Evolutionary conservation across 2,888 invertebrate genomes (phyloP), one percentile per base, ranked within the genome.

Genomic region (Platycnemis pennipes): DNA sequence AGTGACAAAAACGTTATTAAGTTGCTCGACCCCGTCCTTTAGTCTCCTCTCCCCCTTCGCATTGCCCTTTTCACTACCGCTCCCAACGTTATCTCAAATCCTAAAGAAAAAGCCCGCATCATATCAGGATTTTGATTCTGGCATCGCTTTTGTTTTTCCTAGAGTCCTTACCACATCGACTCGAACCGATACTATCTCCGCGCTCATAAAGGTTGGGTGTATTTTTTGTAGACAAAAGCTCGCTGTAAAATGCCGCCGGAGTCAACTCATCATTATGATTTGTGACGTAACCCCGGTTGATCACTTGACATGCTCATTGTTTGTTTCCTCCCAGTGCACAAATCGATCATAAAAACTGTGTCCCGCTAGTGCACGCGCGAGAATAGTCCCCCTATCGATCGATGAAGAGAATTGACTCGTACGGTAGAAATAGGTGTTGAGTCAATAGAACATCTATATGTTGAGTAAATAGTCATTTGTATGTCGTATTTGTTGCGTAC

Each of bases 1-100:
- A 77, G 37, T 37, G 77, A 77, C 77, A 16, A 77, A 77, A 13
- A 77, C 77, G 77, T 37, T 77, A 77, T 77, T 77, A 77, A 31
- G 77, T 77, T 77, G 31, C 49, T 77, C 77, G 77, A 77, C 77
- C 77, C 31, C 77, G 77, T 37, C n/a, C 31, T 77, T 37, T 16
- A 5, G 31, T 16, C 63, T 13, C 69, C 8, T 4, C 5, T 3
- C 31, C 31, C 37, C 77, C 77, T 31, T 16, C 31, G 69, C 63
- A 49, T 49, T 16, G 49, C 8, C 49, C 49, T 49, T 49, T 63
- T 22, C 63, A 0, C 37, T 5, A 37, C 11, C 77, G 77, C 37
- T 77, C 31, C 37, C 77, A 37, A 37, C 77, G 77, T 77, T 77
- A 77, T 77, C 77, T 31, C 16, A 13, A 26, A 13, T 77, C 13